Base-by-base conservation (phyloP, 2,888 invertebrate species). In the Andrena fulva region DNA sequence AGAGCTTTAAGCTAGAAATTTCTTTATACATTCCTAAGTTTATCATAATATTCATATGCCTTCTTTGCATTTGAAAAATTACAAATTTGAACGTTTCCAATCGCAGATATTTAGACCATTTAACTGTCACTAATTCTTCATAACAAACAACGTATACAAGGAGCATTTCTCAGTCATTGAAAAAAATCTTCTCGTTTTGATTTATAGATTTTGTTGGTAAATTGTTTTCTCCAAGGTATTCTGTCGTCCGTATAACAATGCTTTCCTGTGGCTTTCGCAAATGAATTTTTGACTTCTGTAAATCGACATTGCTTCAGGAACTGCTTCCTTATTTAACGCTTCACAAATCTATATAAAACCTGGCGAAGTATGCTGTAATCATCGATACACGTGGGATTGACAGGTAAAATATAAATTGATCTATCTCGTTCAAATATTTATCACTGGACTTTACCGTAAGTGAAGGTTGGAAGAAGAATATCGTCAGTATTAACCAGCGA, bases 401-500 rank as follows among this genome's bases (percentile, higher is more conserved):
- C 4, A 48, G 10, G 2, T 8, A 24, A 64, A 29, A 66, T 27
- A 50, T 10, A 27, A 27, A 27, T n/a, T 42, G 4, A n/a, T 27
- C 3, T 50, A 12, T 29, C n/a, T 27, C 12, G 48, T 66, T 52
- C 29, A 27, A 50, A 66, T 29, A 66, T 66, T 66, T 66, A 31
- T 52, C 50, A 10, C 5, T 6, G 12, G 3, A 24, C 29, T 27
- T 56, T 68, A 33, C 54, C 33, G 2, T 12, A 4, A 35, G 71
- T 54, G 24, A 20, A 52, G 16, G 0, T 31, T 48, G 29, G 68
- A 71, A 74, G 75, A 79, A 70, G 72, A 50, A 52, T 73, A 79
- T 82, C 75, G 1, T 42, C 3, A 12, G 63, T 62, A 80, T 79
- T 80, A 75, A 75, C 63, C 63, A 67, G 59, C 63, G 63, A 72